These are phyloP conservation scores for Stichopus chloronotus DNA, from an alignment of 35 echinoderm and acorn worm genomes.

Conservation along the genomic window DNA sequence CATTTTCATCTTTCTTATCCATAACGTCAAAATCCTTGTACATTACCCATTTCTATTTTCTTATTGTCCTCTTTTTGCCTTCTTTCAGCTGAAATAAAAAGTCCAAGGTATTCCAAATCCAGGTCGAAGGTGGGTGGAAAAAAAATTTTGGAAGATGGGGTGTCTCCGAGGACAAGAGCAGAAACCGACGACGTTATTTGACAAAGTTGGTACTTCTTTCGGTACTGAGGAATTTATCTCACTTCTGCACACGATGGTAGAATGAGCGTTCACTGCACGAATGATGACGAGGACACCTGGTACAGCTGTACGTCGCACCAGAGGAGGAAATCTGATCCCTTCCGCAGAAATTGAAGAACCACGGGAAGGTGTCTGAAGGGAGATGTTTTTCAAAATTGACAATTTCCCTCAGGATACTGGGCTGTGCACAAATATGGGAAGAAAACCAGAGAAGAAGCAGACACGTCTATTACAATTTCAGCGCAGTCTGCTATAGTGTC, in stretches of 20 bases:
- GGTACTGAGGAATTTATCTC: background rate
- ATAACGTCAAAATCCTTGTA: too few relatives aligned
- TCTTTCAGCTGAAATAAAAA: too few relatives aligned
- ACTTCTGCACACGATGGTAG: background rate
- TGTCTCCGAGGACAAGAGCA: background rate
- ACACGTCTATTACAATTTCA: background rate
- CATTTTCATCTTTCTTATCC: too few relatives aligned
- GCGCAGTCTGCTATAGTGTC: too few relatives aligned
- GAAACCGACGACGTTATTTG: background rate
- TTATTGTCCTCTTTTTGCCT: too few relatives aligned
- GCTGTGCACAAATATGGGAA: background rate
- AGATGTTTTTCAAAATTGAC: conserved; percentile 46
- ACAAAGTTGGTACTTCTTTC: background rate
- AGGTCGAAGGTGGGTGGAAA: background rate
- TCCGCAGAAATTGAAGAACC: conserved; percentile 42
- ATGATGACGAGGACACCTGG: conserved; percentile 43
- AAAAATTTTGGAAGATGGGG: background rate
- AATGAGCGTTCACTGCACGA: background rate
- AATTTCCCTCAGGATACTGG: conserved; percentile 39
- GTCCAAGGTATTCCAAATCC: too few relatives aligned
- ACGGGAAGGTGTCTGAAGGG: conserved; percentile 41
- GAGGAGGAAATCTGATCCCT: conserved; percentile 20
- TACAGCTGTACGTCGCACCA: conserved; percentile 13
- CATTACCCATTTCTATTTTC: too few relatives aligned
- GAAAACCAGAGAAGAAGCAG: background rate